Base-by-base conservation (phyloP, 2,113 vertebrate genomes). In the Rhinolophus ferrumequinum region DNA sequence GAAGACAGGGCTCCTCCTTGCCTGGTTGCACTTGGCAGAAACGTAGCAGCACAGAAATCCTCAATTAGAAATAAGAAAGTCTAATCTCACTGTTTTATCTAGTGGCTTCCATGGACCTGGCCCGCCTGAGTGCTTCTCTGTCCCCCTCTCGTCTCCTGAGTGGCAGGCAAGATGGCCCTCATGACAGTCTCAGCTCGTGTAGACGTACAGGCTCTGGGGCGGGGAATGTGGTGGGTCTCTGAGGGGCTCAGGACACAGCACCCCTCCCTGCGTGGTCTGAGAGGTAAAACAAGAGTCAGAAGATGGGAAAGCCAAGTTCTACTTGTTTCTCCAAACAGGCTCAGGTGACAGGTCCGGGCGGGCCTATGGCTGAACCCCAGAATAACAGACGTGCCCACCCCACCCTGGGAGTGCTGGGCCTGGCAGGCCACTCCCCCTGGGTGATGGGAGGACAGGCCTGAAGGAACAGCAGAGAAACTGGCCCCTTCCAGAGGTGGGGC, bases 1-100 rank as follows among this genome's bases (percentile, higher is more conserved):
- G 47, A 69, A 28, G 54, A 41, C 47, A 60, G 26, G 72, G 5
- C 9, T 88, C 96, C 26, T 47, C 89, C 92, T 2, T 5, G 1
- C 54, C 38, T 22, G 83, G 70, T 14, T 54, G 72, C 52, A 81
- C 94, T 93, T 13, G n/a, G 52, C 35, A 38, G 60, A 82, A 58
- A 69, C 3, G 35, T 50, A 15, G 75, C 97, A 88, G n/a, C 58
- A 26, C 70, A 54, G 94, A 92, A 96, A 84, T 38, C 95, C 94
- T 58, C 85, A 58, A 60, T 44, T 0, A 16, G 8, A 58, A 50
- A 66, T 22, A 64, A 66, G 47, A 15, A 47, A 35, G 1, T 30
- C 10, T 24, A 0, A 1, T 2, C 67, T 97, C 38, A 24, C 12
- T 41, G 0, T 22, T 35, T 24, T 26, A 9, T 11, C 82, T 58